Base-by-base conservation (phyloP, 2,888 invertebrate genomes). In the Callimorpha dominula region DNA sequence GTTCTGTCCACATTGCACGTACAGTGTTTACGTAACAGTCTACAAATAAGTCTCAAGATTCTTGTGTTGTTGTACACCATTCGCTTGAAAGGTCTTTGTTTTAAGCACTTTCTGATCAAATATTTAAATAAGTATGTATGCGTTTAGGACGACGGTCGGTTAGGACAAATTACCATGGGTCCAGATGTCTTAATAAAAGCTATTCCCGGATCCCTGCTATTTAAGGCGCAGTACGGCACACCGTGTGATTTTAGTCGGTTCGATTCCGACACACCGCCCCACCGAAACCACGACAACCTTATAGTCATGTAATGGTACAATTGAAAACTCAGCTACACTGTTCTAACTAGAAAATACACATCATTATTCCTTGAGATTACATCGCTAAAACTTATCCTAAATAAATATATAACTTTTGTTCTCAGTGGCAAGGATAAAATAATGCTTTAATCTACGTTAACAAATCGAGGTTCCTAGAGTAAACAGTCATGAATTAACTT, bases 391-490 rank as follows among this genome's bases (percentile, higher is more conserved):
- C 31, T 14, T 40, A 8, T 72, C 78, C 70, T 81, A 80, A 76
- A 66, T 70, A 80, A 76, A 49, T 72, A 76, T 52, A 54, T 69
- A 72, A 63, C 50, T 67, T 72, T 20, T 31, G 54, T 54, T 42
- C 20, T 60, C 66, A 12, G 31, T 49, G 65, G 31, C 20, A 52
- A 40, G 65, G 52, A 70, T 71, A 72, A 71, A 75, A 67, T 5
- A 75, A 76, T 71, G 54, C 66, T 80, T 74, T 65, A 76, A 70
- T 74, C 65, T 46, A 42, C 57, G 8, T 52, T 66, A 52, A 68
- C 49, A 74, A 68, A 62, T 40, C 9, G 66, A 46, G 11, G 46
- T 11, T 40, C 46, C 46, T n/a, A 49, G 60, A 71, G 57, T 60
- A 31, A 72, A 71, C 17, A 62, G 54, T 50, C 9, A 5, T 14